Base-by-base conservation (phyloP, 2,888 invertebrate species). In the Tiliacea aurago region DNA sequence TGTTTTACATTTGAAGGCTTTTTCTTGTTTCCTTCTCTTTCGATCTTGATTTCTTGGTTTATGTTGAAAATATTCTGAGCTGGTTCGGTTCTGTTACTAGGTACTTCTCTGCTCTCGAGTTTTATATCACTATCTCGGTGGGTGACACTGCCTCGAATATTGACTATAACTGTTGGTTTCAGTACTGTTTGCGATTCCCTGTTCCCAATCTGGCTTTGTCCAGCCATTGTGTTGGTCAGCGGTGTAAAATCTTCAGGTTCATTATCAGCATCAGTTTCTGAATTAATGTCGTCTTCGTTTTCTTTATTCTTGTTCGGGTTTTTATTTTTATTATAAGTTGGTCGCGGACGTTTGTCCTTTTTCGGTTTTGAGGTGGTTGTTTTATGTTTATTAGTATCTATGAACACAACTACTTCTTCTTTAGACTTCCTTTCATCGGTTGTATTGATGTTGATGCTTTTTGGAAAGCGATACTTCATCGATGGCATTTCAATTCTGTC, bases 161-260 rank as follows among this genome's bases (percentile, higher is more conserved):
- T 96, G 0, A 96, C 94, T 43, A 96, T 96, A 0, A 96, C 95
- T 2, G 96, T 96, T 7, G 96, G 96, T 78, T 96, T 96, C 0
- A 96, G 89, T 0, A 96, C 94, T 55, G 95, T 95, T 89, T 96
- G 96, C 1, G 95, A 92, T 86, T 96, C 95, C 51, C 96, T 91
- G 78, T 96, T 92, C 0, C 96, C 96, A 15, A 96, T 95, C 80
- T 96, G 96, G 80, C 96, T 96, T 80, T 94, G 94, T 15, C 96
- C 96, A 56, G 91, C 90, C 94, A 96, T 94, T 45, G 89, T 91
- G 69, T 96, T 95, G 43, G 90, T 91, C 51, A 93, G 81, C 0
- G 94, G 94, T n/a, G 86, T 82, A 59, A 83, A 77, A 66, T 90
- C 87, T 41, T 88, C 87, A n/a, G 59, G 18, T 53, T 77, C 81